These are phyloP conservation scores for Drymodes brunneopygia DNA, from an alignment of 2,113 vertebrate genomes.

Conservation along the genomic window DNA sequence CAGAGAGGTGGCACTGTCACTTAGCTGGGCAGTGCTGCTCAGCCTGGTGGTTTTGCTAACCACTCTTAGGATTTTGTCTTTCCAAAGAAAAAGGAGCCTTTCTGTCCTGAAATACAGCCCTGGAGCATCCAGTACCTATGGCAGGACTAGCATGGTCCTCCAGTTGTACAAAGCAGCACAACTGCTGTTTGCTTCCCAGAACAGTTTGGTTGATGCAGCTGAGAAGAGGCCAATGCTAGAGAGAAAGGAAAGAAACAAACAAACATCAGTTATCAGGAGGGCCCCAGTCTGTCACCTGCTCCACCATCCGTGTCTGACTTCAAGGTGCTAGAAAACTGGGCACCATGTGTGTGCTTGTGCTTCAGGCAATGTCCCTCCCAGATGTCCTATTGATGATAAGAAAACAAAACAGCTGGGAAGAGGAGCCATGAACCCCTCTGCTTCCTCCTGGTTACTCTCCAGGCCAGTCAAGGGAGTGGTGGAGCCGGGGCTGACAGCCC, in stretches of 20 bases:
- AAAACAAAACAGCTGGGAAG: not conserved
- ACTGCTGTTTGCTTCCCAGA: not conserved
- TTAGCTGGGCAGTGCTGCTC: not conserved
- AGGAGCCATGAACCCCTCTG: not conserved
- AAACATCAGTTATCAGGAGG: not conserved
- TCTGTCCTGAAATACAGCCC: not conserved
- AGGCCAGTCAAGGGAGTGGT: not conserved
- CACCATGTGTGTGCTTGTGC: not conserved
- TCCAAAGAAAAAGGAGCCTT: not conserved
- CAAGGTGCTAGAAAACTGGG: not conserved
- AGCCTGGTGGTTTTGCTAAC: fast-evolving
- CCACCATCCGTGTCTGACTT: not conserved
- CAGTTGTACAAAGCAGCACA: not conserved
- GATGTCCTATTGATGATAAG: not conserved
- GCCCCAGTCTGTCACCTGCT: not conserved
- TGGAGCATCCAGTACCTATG: not conserved
- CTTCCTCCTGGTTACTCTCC: not conserved
- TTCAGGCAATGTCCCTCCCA: not conserved
- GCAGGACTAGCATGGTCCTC: not conserved
- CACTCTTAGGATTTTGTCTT: not conserved
- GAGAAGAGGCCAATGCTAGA: not conserved
- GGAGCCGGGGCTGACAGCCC: not conserved
- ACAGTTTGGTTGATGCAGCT: not conserved
- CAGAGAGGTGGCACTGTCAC: not conserved
- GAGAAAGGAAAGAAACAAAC: not conserved